Evolutionary conservation across 2,888 invertebrate genomes (phyloP).

Genomic region (Mythimna ferrago): DNA sequence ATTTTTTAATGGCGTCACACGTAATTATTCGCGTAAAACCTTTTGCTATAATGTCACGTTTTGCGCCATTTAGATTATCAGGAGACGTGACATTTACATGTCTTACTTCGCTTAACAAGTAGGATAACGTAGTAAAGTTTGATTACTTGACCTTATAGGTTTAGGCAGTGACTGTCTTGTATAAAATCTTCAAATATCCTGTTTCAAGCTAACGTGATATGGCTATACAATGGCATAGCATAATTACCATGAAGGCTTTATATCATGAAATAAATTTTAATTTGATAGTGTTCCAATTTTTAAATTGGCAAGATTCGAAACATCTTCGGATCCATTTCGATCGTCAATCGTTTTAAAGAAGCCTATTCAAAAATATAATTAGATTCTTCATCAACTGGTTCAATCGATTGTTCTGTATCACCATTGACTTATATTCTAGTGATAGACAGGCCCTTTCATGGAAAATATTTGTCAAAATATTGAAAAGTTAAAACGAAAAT

Average conservation of each 20-base stretch:
- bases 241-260: neutral
- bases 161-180: neutral
- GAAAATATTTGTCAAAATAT: too few species aligned
- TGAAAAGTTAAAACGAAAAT: too few species aligned
- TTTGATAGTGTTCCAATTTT: neutral
- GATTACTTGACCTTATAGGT: conserved; percentile 11
- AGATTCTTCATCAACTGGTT: neutral
- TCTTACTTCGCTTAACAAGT: conserved; percentile 49
- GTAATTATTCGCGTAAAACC: conserved; percentile 44
- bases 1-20: conserved; percentile 43
- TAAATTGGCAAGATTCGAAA: neutral
- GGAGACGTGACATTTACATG: conserved; percentile 67
- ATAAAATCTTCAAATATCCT: conserved; percentile 1
- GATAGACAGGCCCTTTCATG: too few species aligned
- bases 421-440: too few species aligned
- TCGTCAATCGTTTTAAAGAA: neutral
- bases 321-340: neutral
- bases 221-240: neutral
- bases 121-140: conserved; percentile 22
- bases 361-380: neutral
- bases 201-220: neutral
- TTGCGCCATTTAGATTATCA: conserved; percentile 55
- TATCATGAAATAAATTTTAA: neutral
- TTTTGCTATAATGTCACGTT: conserved; percentile 67
- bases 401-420: neutral